A percentile compares a stretch with the other conserved stretches of the same genome.
Conservation (phyloP, 1,140 invertebrate species). For the Drosophila mojavensis region DNA sequence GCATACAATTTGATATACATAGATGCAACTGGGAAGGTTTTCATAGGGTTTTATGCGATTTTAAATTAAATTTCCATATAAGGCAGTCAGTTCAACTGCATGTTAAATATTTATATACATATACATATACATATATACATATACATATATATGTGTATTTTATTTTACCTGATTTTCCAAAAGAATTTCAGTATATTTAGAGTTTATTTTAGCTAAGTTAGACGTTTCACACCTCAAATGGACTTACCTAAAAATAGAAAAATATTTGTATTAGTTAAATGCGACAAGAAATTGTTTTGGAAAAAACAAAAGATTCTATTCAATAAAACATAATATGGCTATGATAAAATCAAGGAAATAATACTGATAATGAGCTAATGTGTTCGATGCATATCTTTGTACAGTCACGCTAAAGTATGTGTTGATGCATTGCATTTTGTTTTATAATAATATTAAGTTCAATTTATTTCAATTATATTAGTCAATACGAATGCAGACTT, state of each 20-base stretch:
- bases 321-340: not conserved
- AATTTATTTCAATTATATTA: not conserved
- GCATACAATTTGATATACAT: too few species aligned
- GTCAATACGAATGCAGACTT: conserved; percentile 2
- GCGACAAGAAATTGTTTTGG: too few species aligned
- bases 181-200: not conserved
- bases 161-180: too few species aligned
- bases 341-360: conserved; percentile 20
- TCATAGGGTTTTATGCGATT: too few species aligned
- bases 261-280: conserved; percentile 36
- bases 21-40: too few species aligned
- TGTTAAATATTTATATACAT: too few species aligned
- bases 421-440: conserved; percentile 30
- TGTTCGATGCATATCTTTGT: conserved; percentile 43
- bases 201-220: not conserved
- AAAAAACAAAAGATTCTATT: not conserved
- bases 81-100: too few species aligned
- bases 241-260: conserved; percentile 71
- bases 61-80: too few species aligned
- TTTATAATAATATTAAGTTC: not conserved
- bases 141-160: too few species aligned
- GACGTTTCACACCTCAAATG: conserved; percentile 2
- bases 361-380: conserved; percentile 22
- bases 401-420: conserved; percentile 13
- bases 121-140: too few species aligned